These are phyloP conservation scores for Atta colombica DNA, from an alignment of 1,140 invertebrate species.

Conservation along the genomic window DNA sequence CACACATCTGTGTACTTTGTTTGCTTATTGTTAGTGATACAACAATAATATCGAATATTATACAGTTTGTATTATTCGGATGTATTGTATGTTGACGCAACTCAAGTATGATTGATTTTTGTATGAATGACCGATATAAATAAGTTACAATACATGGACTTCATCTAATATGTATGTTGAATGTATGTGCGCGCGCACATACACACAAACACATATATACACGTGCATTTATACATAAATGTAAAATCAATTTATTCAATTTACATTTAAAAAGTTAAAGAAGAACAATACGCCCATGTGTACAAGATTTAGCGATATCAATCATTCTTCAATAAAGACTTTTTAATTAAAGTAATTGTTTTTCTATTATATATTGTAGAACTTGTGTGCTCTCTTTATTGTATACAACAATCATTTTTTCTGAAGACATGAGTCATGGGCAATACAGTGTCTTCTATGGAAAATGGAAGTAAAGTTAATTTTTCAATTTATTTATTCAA, in stretches of 20 bases:
- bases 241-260: conserved; percentile 62
- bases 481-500: conserved; percentile 39
- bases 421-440: conserved; percentile 65
- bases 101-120: conserved; percentile 60
- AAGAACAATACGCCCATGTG: conserved; percentile 62
- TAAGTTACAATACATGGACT: conserved; percentile 68
- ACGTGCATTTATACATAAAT: conserved; percentile 71
- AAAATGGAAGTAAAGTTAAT: conserved; percentile 46
- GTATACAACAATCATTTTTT: conserved; percentile 53
- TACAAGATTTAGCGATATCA: conserved; percentile 61
- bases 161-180: conserved; percentile 44
- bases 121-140: conserved; percentile 73
- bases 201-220: conserved; percentile 42
- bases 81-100: conserved; percentile 53
- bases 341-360: conserved; percentile 60
- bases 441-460: conserved; percentile 43
- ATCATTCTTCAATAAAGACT: conserved; percentile 68
- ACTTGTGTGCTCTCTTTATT: conserved; percentile 56
- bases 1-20: conserved; percentile 73
- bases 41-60: conserved; percentile 66
- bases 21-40: conserved; percentile 75
- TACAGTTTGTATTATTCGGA: conserved; percentile 73
- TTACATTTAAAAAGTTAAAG: conserved; percentile 31
- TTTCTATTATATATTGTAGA: conserved; percentile 62
- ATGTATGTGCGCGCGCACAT: conserved; percentile 37